phyloP scores from a whole-genome alignment of 23 tunicate species.

The Trididemnum miniatum region DNA sequence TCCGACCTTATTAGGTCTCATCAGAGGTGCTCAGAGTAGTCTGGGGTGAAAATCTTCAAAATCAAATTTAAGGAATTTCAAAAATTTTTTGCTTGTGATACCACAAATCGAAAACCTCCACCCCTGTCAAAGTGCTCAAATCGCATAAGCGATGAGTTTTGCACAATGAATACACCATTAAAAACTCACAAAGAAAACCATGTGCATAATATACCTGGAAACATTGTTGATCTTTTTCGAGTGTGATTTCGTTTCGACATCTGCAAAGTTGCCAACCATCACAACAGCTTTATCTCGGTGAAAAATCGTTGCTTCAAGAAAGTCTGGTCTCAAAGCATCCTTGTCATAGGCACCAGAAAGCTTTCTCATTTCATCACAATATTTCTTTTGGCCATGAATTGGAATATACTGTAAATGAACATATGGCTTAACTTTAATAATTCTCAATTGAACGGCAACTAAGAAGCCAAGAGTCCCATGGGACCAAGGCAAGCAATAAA shows the following conservation, averaged over 20 bases:
- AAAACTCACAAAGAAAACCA: no score
- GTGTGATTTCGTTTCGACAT: slow-evolving; percentile 26
- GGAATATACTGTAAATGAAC: slow-evolving; percentile 71
- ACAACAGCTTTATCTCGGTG: slow-evolving; percentile 64
- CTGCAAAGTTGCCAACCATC: slow-evolving; percentile 82
- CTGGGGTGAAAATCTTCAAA: no score
- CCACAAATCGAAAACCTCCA: no score
- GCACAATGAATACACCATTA: no score
- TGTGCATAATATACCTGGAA: slow-evolving; percentile 48
- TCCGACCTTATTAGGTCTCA: no score
- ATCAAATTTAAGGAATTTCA: no score
- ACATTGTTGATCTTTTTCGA: slow-evolving; percentile 55
- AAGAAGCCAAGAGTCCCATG: slow-evolving; percentile 85
- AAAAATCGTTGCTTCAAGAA: slow-evolving; percentile 72
- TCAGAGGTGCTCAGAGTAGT: no score
- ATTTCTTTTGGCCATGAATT: slow-evolving; percentile 67
- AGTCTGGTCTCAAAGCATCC: slow-evolving; percentile 61
- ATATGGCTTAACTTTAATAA: slow-evolving; percentile 65
- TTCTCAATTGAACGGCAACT: slow-evolving; percentile 71
- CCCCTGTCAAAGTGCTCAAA: no score
- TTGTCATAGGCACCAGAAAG: slow-evolving; percentile 70
- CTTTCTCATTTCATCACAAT: slow-evolving; percentile 67
- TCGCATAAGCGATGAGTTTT: no score
- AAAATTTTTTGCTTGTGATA: no score
- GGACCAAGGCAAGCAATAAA: slow-evolving; percentile 80